These are phyloP conservation scores for Nephrotoma flavescens DNA, from an alignment of 2,888 invertebrate species.

Conservation along the genomic window DNA sequence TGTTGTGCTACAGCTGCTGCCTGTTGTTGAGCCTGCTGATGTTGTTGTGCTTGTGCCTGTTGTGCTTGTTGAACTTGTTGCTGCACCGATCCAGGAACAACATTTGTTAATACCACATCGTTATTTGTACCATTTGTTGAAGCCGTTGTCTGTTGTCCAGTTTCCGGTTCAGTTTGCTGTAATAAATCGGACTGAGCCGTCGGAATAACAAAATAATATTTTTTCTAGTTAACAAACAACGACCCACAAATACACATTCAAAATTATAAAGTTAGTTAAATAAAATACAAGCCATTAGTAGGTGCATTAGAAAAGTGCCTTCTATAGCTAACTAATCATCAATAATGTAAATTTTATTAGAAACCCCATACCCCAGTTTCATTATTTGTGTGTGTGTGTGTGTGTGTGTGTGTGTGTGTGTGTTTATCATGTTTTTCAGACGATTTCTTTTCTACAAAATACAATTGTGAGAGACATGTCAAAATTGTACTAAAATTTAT, in stretches of 20 bases:
- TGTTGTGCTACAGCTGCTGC: constrained; percentile 16
- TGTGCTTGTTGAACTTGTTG: constrained; percentile 13
- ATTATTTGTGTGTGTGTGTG: background rate
- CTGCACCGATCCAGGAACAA: constrained; percentile 6
- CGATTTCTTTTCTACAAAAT: background rate
- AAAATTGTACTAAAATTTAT: background rate
- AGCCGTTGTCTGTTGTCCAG: constrained; percentile 20
- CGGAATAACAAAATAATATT: background rate
- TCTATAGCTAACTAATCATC: too few relatives aligned
- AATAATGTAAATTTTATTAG: too few relatives aligned
- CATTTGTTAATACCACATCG: background rate
- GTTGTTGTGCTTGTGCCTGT: constrained; percentile 10
- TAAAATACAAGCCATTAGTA: background rate
- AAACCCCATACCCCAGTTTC: background rate
- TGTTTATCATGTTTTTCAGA: background rate
- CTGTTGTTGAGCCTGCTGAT: constrained; percentile 14
- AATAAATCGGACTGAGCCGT: constrained; percentile 38
- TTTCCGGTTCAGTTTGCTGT: constrained; percentile 44
- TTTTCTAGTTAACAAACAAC: constrained; percentile 3
- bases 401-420: background rate
- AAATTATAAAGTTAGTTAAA: background rate
- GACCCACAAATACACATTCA: background rate
- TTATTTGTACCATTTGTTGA: constrained; percentile 3
- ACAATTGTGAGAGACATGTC: background rate
- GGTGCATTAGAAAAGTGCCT: background rate